These are phyloP conservation scores for Drosophila prostipennis DNA, from an alignment of 2,888 invertebrate genomes.

Conservation along the genomic window DNA sequence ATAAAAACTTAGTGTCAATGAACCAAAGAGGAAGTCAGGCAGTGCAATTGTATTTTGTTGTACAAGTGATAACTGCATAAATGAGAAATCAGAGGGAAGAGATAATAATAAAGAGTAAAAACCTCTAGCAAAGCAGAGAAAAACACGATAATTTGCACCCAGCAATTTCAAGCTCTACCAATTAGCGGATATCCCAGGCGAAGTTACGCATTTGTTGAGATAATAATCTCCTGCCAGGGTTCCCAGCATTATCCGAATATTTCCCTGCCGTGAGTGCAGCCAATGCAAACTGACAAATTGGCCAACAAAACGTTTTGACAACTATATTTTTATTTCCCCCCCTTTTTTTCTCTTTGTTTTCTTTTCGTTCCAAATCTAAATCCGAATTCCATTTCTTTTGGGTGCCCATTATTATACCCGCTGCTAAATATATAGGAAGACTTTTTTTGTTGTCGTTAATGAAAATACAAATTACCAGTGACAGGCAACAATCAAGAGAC, in stretches of 20 bases:
- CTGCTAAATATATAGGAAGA: constrained; percentile 40
- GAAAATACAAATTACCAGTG: constrained; percentile 62
- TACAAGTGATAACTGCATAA: not conserved
- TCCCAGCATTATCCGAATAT: constrained; percentile 12
- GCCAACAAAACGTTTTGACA: constrained; percentile 41
- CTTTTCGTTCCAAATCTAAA: constrained; percentile 9
- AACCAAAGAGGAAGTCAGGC: constrained; percentile 2
- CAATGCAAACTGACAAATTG: constrained; percentile 25
- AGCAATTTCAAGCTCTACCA: constrained; percentile 10
- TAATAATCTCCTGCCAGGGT: constrained; percentile 10
- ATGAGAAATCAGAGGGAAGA: not conserved
- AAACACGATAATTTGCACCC: constrained; percentile 5
- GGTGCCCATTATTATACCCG: not conserved
- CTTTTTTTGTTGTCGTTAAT: constrained; percentile 25
- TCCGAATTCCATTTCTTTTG: constrained; percentile 15
- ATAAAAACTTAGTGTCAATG: not conserved
- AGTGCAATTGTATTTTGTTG: not conserved
- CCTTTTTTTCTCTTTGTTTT: not conserved
- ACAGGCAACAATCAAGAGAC: constrained; percentile 42
- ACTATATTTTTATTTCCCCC: not conserved
- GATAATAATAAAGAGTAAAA: not conserved
- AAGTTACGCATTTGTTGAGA: constrained; percentile 17
- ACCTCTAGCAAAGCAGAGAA: not conserved
- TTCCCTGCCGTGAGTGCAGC: constrained; percentile 25
- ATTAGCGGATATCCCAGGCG: constrained; percentile 14